phyloP scores from a whole-genome alignment of 1,140 invertebrate genomes.

The Thaumetopoea pityocampa region DNA sequence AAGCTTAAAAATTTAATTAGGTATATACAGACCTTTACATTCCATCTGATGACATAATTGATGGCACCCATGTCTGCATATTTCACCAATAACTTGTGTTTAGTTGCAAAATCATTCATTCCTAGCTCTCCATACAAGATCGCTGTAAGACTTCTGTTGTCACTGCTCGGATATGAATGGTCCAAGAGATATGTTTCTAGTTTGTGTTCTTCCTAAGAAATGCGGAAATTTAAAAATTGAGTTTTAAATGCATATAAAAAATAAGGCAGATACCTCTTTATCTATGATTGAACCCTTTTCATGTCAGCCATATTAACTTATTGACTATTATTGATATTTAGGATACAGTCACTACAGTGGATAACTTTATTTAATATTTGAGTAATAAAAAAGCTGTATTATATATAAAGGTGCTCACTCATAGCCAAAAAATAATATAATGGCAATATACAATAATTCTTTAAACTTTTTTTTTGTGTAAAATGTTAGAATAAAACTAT shows the following conservation, averaged over 20 bases:
- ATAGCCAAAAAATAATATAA: too few relatives aligned
- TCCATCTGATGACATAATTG: constrained; percentile 93
- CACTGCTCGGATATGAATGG: constrained; percentile 88
- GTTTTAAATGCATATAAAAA: constrained; percentile 8
- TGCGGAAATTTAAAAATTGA: neutral
- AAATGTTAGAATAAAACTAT: too few relatives aligned
- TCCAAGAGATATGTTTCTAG: constrained; percentile 86
- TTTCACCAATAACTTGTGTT: constrained; percentile 84
- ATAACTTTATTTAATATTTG: too few relatives aligned
- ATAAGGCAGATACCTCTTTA: too few relatives aligned
- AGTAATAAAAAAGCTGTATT: too few relatives aligned
- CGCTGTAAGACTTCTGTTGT: constrained; percentile 80
- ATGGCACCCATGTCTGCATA: constrained; percentile 83
- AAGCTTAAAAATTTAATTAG: constrained; percentile 13
- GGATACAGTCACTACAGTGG: too few relatives aligned
- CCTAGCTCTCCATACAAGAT: constrained; percentile 94
- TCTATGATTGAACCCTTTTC: too few relatives aligned
- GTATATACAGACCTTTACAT: constrained; percentile 79
- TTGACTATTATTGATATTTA: too few relatives aligned
- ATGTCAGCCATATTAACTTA: too few relatives aligned
- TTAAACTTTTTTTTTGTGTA: too few relatives aligned
- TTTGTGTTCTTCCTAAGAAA: constrained; percentile 54
- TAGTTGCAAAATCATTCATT: constrained; percentile 81
- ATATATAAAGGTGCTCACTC: too few relatives aligned
- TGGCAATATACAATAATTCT: too few relatives aligned